Conservation (phyloP, 2,888 invertebrate genomes). For the Altica lythri region DNA sequence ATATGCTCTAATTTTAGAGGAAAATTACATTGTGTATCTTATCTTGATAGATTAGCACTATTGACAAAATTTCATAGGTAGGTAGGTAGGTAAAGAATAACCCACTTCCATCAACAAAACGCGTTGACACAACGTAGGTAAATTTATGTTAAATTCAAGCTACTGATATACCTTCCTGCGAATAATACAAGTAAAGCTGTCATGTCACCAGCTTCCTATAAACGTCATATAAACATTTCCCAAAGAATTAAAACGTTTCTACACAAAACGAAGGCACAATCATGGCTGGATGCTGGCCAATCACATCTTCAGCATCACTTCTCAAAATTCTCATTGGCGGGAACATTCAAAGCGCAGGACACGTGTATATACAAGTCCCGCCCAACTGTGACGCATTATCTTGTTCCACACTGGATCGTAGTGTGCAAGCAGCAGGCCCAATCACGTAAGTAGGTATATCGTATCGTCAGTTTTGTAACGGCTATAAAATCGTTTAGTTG, state of each 20-base stretch:
- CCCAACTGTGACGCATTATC: constrained; percentile 35
- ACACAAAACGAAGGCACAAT: constrained; percentile 49
- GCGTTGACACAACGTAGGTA: constrained; percentile 12
- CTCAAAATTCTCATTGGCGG: constrained; percentile 51
- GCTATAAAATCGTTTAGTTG: constrained; percentile 30
- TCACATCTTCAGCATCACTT: constrained; percentile 52
- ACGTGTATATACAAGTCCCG: constrained; percentile 44
- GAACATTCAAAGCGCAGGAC: constrained; percentile 47
- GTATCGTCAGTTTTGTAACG: constrained; percentile 31
- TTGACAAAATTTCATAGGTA: too few species aligned
- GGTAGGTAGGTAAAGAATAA: too few species aligned
- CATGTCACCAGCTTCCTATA: constrained; percentile 55
- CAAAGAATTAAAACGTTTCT: constrained; percentile 56
- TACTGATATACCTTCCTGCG: constrained; percentile 45
- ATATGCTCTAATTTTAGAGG: too few species aligned
- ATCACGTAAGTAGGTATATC: constrained; percentile 25
- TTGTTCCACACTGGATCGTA: constrained; percentile 13
- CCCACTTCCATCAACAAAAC: too few species aligned
- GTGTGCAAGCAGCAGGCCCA: constrained; percentile 19
- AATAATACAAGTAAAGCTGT: constrained; percentile 55
- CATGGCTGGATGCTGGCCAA: constrained; percentile 58
- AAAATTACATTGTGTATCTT: too few species aligned
- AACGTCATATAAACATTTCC: constrained; percentile 55
- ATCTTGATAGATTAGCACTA: too few species aligned
- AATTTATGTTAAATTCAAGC: constrained; percentile 16